Base-by-base conservation (phyloP, 2,888 invertebrate genomes). In the Cephus sareptanus region DNA sequence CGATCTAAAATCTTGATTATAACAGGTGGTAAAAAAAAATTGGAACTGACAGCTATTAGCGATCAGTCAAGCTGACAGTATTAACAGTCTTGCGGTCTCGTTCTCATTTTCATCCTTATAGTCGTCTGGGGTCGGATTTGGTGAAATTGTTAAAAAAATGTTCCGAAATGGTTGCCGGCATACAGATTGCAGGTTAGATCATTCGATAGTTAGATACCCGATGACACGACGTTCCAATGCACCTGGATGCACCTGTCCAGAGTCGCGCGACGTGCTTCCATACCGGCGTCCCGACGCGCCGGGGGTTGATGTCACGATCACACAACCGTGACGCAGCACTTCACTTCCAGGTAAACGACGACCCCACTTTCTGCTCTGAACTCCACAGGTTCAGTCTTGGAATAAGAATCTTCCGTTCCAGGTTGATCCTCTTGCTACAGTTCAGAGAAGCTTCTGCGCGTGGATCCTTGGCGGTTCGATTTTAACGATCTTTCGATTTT, bases 201-300 rank as follows among this genome's bases (percentile, higher is more conserved):
- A 56, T 56, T 9, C 9, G 56, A 56, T 23, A 56, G 23, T 23
- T 56, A 23, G 23, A 56, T 56, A 56, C 9, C 56, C 56, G 23
- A 35, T 34, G 35, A 37, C 34, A 68, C 71, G 11, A 71, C 71
- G 56, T 23, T 34, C 4, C 77, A 75, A 56, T 40, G 78, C 85
- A 87, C 81, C 85, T 87, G 86, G 85, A 85, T 83, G 85, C 89
- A 89, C 89, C 89, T 89, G 89, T 87, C 85, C 79, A 56, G 71
- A 74, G 34, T 23, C 79, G 79, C 81, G 79, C 82, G 85, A 84
- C 84, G 82, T 84, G 85, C 81, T 82, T 83, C 84, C 69, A 23
- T 35, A 31, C 31, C 74, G 74, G 33, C 71, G 30, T 34, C 74
- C n/a, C 74, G 35, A 23, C 34, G 31, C 70, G 76, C 74, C 74